phyloP scores from a whole-genome alignment of 2,888 invertebrate genomes.

The Merodon equestris region DNA sequence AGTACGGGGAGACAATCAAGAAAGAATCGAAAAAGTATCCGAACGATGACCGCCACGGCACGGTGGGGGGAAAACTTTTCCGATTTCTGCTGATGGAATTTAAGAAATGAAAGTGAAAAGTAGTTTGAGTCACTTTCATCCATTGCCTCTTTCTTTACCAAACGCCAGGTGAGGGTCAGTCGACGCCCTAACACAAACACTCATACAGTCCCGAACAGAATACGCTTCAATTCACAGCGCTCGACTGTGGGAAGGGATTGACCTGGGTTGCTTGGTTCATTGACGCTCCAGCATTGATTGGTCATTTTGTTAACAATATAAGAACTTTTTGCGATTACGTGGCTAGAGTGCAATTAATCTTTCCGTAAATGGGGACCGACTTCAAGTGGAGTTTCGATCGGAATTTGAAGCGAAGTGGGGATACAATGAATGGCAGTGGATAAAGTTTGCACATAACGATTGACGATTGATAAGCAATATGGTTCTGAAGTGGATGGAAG shows the following conservation, averaged over 20 bases:
- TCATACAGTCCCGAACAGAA: too few relatives aligned
- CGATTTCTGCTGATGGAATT: conserved; percentile 57
- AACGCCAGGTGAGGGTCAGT: conserved; percentile 21
- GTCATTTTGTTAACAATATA: conserved; percentile 67
- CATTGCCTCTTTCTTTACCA: too few relatives aligned
- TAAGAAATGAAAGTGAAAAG: conserved; percentile 64
- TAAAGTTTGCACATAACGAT: conserved; percentile 15
- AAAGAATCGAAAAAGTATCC: conserved; percentile 10
- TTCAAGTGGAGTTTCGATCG: conserved; percentile 45
- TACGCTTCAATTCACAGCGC: too few relatives aligned
- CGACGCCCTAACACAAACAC: too few relatives aligned
- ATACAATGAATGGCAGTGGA: conserved; percentile 42
- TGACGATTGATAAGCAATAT: not conserved
- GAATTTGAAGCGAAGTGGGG: not conserved
- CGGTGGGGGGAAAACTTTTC: conserved; percentile 43
- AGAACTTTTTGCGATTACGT: conserved; percentile 46
- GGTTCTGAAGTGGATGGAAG: too few relatives aligned
- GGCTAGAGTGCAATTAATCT: conserved; percentile 62
- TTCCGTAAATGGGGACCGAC: conserved; percentile 48
- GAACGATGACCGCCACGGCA: not conserved
- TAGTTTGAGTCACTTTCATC: conserved; percentile 39
- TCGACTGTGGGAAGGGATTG: not conserved
- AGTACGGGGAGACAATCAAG: not conserved
- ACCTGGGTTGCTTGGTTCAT: conserved; percentile 20
- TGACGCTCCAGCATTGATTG: conserved; percentile 54